Percentiles rank a stretch among this genome's conserved stretches.
These are phyloP conservation scores for Catharus ustulatus DNA, from an alignment of 2,797 vertebrate genomes.

Conservation along the genomic window DNA sequence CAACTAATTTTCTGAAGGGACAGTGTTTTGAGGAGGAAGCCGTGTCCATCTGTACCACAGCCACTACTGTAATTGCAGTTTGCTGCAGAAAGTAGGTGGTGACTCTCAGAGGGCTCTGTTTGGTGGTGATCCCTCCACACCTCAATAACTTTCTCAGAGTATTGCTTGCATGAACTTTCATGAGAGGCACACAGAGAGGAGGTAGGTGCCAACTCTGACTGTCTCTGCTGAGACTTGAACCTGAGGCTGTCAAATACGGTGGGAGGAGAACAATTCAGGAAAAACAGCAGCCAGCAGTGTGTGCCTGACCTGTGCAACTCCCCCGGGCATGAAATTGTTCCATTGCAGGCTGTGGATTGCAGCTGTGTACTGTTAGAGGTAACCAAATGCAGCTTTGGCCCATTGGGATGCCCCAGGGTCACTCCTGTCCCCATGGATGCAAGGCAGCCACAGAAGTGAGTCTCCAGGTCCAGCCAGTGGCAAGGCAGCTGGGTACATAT, in stretches of 20 bases:
- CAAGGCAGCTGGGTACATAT: not conserved
- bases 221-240: not conserved
- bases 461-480: not conserved
- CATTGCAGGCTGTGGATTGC: not conserved
- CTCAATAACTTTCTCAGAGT: not conserved
- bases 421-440: not conserved
- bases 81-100: not conserved
- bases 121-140: not conserved
- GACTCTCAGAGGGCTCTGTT: not conserved
- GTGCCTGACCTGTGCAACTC: not conserved
- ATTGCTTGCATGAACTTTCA: not conserved
- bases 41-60: not conserved
- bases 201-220: not conserved
- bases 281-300: not conserved
- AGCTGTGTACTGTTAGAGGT: not conserved
- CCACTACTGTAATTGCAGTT: not conserved
- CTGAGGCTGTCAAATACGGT: not conserved
- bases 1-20: not conserved
- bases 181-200: not conserved
- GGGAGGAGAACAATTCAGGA: not conserved
- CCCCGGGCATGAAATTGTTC: not conserved
- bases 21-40: not conserved
- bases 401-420: not conserved
- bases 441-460: fast-evolving
- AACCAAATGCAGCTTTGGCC: not conserved